Evolutionary conservation across 2,113 vertebrate genomes (phyloP).

Genomic region (Pitta sordida): DNA sequence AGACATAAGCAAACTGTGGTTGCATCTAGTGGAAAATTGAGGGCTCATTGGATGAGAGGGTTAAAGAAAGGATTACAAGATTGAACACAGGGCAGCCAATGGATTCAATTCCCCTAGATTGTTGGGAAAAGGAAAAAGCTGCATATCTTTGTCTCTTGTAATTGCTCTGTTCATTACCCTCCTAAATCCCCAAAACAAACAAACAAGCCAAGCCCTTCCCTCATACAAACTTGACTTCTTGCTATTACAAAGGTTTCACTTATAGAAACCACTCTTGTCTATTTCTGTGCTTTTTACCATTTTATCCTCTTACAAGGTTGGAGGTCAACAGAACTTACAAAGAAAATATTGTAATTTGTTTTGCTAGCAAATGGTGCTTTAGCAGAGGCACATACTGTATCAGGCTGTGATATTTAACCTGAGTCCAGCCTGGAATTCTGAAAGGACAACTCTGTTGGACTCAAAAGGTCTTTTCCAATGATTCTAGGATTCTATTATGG

Average conservation of each 20-base stretch:
- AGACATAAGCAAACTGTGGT: background rate
- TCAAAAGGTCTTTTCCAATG: background rate
- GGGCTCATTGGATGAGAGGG: background rate
- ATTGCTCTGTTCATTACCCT: slow-evolving; percentile 53
- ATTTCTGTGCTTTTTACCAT: slow-evolving; percentile 14
- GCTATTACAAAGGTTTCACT: background rate
- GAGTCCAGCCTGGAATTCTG: background rate
- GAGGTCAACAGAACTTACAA: slow-evolving; percentile 27
- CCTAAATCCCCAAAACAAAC: slow-evolving; percentile 7
- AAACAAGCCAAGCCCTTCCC: background rate
- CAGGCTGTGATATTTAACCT: background rate
- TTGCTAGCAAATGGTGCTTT: background rate
- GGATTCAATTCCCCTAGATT: slow-evolving; percentile 41
- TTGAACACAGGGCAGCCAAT: slow-evolving; percentile 19
- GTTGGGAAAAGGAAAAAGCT: slow-evolving; percentile 15
- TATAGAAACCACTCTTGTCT: background rate
- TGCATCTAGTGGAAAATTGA: background rate
- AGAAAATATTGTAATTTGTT: slow-evolving; percentile 2
- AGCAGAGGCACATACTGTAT: background rate
- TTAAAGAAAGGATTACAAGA: slow-evolving; percentile 53
- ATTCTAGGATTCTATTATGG: background rate
- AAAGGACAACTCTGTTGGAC: background rate
- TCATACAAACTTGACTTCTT: background rate
- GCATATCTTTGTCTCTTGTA: slow-evolving; percentile 38
- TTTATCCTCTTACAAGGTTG: slow-evolving; percentile 17